Conservation (phyloP, 2,888 invertebrate genomes). For the Podabrus alpinus region DNA sequence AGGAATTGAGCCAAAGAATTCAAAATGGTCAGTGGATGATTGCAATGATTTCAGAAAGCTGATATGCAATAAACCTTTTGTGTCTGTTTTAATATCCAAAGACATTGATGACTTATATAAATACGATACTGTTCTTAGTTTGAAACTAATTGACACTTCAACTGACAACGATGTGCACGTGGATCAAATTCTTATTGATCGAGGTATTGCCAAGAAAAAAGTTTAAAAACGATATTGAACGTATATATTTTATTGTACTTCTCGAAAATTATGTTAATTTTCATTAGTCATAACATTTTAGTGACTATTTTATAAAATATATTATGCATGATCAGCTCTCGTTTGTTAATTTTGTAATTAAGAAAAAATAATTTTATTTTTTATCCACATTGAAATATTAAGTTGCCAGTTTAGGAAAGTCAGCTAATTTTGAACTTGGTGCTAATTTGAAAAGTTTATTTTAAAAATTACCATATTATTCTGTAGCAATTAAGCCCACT, state of each 20-base stretch:
- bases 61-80: conserved; percentile 71
- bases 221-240: background rate
- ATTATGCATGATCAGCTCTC: background rate
- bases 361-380: background rate
- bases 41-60: conserved; percentile 73
- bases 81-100: conserved; percentile 67
- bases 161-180: conserved; percentile 70
- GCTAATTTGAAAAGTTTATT: background rate
- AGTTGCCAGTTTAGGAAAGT: background rate
- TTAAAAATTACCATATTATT: background rate
- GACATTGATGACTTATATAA: conserved; percentile 65
- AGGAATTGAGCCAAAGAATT: conserved; percentile 60
- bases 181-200: conserved; percentile 66
- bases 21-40: conserved; percentile 74
- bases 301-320: too few relatives aligned
- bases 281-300: background rate
- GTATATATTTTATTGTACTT: background rate
- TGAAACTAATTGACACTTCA: conserved; percentile 74
- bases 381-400: background rate
- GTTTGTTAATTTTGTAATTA: background rate
- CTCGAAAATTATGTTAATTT: background rate
- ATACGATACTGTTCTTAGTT: conserved; percentile 64
- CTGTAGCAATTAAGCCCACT: background rate
- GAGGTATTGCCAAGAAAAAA: conserved; percentile 54
- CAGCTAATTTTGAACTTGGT: background rate